These are phyloP conservation scores for Mycteria americana DNA, from an alignment of 2,797 vertebrate species.

Conservation along the genomic window DNA sequence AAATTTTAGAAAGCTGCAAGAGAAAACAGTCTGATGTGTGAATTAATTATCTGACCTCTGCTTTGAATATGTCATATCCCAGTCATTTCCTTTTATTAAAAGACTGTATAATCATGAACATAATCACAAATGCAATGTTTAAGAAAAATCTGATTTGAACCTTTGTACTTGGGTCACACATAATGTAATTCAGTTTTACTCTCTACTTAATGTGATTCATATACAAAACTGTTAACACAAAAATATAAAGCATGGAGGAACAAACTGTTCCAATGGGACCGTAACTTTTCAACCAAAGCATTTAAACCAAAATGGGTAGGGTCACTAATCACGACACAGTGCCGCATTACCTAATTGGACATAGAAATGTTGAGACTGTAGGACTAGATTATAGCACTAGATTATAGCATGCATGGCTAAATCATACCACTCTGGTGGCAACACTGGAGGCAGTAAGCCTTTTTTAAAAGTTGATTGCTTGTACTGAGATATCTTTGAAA, in stretches of 20 bases:
- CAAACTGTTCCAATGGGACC: not conserved
- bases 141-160: conserved; percentile 50
- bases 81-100: conserved; percentile 55
- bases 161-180: conserved; percentile 10
- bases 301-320: not conserved
- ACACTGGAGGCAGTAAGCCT: not conserved
- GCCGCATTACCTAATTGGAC: not conserved
- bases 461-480: not conserved
- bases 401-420: not conserved
- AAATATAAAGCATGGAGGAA: not conserved
- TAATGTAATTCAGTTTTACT: conserved; percentile 34
- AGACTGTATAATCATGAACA: conserved; percentile 36
- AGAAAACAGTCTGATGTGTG: conserved; percentile 19
- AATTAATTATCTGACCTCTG: conserved; percentile 60
- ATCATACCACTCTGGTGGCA: not conserved
- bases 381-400: not conserved
- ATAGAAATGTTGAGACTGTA: not conserved
- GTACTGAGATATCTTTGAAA: not conserved
- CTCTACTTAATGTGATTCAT: not conserved
- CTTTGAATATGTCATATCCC: conserved; percentile 28
- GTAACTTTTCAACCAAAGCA: not conserved
- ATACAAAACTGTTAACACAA: not conserved
- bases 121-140: conserved; percentile 32
- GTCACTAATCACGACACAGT: not conserved
- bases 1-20: conserved; percentile 45